Conservation (phyloP, 2,797 vertebrate species). For the Myotis findleyi region DNA sequence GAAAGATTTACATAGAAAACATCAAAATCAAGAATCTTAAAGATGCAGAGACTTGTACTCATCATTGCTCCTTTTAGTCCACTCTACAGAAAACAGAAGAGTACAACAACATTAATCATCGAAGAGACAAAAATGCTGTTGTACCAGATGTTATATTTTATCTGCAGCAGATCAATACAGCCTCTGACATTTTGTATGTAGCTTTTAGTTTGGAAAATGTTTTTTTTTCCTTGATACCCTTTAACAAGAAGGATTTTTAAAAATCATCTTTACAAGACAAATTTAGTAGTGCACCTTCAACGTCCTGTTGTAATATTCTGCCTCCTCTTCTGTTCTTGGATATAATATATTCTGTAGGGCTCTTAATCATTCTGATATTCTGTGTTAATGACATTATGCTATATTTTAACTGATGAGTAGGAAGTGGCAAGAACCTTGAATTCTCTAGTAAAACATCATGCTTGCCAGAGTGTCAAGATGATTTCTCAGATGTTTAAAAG, state of each 20-base stretch:
- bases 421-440: neutral
- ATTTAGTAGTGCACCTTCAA: neutral
- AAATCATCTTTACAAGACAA: neutral
- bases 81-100: neutral
- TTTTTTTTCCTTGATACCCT: neutral
- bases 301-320: neutral
- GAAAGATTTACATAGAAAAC: neutral
- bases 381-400: neutral
- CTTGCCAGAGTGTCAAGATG: neutral
- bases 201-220: neutral
- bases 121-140: neutral
- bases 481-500: neutral
- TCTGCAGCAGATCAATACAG: neutral
- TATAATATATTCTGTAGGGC: neutral
- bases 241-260: neutral
- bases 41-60: neutral
- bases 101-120: neutral
- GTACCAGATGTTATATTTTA: neutral
- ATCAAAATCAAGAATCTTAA: neutral
- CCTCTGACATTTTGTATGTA: neutral
- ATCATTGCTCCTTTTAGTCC: neutral
- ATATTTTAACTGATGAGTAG: neutral
- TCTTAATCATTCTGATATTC: neutral
- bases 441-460: neutral
- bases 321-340: neutral